Evolutionary conservation across 2,888 invertebrate genomes (phyloP).

Genomic region (Diploptera punctata): DNA sequence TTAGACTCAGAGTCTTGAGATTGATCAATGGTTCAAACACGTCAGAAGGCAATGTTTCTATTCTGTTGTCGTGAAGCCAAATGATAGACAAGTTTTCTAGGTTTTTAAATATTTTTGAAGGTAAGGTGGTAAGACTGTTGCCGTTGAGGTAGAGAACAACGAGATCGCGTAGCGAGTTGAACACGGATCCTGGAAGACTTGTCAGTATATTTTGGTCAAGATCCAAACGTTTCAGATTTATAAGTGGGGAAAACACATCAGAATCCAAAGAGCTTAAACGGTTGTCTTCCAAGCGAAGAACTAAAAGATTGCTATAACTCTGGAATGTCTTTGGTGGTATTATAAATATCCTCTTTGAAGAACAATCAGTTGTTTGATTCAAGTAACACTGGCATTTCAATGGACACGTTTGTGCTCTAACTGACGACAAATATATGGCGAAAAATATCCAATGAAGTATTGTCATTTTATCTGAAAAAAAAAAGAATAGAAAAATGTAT

Average conservation of each 20-base stretch:
- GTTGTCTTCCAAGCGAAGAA: slow-evolving; percentile 1
- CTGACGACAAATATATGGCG: too few species aligned
- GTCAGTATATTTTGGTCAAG: background rate
- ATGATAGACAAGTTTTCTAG: background rate
- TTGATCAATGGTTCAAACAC: background rate
- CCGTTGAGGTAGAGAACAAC: background rate
- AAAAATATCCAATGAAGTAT: too few species aligned
- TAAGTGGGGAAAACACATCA: background rate
- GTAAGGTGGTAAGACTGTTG: background rate
- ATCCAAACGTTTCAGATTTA: background rate
- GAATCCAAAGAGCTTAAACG: background rate
- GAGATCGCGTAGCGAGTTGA: background rate
- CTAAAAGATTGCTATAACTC: background rate
- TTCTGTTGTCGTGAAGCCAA: slow-evolving; percentile 10
- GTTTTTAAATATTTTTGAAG: background rate
- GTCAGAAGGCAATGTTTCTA: background rate
- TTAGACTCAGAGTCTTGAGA: background rate
- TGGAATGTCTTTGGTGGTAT: background rate
- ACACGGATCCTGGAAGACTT: background rate
- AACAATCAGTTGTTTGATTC: background rate
- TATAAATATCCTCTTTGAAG: background rate
- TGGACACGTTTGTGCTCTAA: background rate
- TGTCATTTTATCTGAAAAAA: too few species aligned
- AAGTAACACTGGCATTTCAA: background rate
- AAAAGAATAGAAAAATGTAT: too few species aligned